These are phyloP conservation scores for Pheosia gnoma DNA, from an alignment of 2,888 invertebrate species.

Conservation along the genomic window DNA sequence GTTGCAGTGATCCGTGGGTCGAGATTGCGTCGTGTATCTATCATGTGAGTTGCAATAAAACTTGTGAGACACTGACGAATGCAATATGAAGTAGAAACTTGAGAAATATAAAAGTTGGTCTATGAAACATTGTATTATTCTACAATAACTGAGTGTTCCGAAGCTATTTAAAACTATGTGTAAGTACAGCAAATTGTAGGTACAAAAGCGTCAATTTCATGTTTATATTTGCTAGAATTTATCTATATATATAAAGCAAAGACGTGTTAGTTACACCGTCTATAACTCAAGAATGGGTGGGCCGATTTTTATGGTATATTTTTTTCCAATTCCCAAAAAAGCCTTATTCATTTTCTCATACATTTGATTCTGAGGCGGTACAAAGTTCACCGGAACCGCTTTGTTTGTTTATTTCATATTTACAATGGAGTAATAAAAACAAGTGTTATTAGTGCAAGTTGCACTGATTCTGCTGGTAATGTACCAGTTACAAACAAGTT, in stretches of 20 bases:
- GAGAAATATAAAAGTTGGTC: constrained; percentile 62
- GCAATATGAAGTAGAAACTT: constrained; percentile 64
- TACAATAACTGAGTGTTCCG: constrained; percentile 51
- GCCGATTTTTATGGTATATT: no score
- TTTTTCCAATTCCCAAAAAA: no score
- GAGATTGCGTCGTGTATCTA: constrained; percentile 67
- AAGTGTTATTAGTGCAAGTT: no score
- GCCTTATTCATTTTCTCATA: no score
- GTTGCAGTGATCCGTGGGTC: constrained; percentile 45
- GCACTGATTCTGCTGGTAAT: no score
- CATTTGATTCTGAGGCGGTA: no score
- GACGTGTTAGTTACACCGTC: no score
- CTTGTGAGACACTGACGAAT: constrained; percentile 79
- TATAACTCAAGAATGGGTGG: no score
- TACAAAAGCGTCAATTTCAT: constrained; percentile 34
- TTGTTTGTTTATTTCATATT: no score
- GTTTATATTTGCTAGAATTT: constrained; percentile 25
- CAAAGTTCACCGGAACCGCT: no score
- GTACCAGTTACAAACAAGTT: no score
- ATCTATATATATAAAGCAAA: not conserved
- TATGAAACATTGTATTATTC: constrained; percentile 62
- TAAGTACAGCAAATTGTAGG: constrained; percentile 31
- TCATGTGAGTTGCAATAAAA: constrained; percentile 77
- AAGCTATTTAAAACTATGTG: constrained; percentile 45
- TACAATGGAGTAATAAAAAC: no score